Evolutionary conservation across 2,113 vertebrate species (phyloP).

Genomic region (Glaucomys volans): DNA sequence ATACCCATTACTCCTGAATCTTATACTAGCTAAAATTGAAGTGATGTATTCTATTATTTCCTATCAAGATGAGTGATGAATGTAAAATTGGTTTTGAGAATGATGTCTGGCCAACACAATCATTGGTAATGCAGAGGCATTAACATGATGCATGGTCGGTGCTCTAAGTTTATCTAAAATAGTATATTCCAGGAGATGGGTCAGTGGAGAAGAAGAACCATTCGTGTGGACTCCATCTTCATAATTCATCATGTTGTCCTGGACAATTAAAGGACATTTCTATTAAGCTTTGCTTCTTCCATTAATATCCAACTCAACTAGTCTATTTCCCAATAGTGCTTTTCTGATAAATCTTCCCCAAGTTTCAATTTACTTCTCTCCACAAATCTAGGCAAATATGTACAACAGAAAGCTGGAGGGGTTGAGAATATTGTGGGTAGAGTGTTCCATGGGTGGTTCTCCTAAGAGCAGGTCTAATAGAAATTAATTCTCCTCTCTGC

Average conservation of each 20-base stretch:
- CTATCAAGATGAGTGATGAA: constrained; percentile 61
- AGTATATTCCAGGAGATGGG: not conserved
- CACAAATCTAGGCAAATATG: not conserved
- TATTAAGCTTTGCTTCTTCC: constrained; percentile 25
- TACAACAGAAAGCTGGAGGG: not conserved
- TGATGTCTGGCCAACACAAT: constrained; percentile 46
- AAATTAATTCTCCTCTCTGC: not conserved
- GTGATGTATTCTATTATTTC: constrained; percentile 51
- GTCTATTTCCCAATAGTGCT: constrained; percentile 23
- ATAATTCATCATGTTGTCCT: constrained; percentile 45
- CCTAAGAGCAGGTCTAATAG: not conserved
- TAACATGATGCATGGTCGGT: constrained; percentile 36
- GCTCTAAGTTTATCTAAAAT: not conserved
- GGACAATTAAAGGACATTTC: constrained; percentile 61
- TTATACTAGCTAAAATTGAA: constrained; percentile 60
- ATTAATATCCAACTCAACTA: constrained; percentile 36
- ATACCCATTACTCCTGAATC: constrained; percentile 32
- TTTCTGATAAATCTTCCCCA: constrained; percentile 63
- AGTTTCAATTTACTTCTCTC: constrained; percentile 14
- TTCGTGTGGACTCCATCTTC: not conserved
- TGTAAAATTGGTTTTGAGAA: constrained; percentile 61
- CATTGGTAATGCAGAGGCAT: constrained; percentile 55
- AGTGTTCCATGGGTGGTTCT: not conserved
- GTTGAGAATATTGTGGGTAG: not conserved
- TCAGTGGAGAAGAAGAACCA: not conserved